Percentiles rank a stretch among this genome's conserved stretches.
These are phyloP conservation scores for Sphecodes monilicornis DNA, from an alignment of 2,888 invertebrate genomes.

Conservation along the genomic window DNA sequence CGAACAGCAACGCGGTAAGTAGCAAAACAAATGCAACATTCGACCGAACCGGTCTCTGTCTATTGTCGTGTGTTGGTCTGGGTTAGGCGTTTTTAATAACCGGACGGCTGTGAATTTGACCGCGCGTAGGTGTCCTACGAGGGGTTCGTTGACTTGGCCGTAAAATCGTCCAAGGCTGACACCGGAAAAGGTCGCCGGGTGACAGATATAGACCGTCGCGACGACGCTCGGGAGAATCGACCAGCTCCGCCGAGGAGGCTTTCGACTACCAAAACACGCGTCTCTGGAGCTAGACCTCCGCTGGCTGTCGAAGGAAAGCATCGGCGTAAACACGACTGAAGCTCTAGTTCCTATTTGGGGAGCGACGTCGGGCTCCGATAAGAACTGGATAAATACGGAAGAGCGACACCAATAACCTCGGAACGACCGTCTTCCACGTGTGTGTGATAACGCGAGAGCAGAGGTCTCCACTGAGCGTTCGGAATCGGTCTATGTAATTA, in stretches of 20 bases:
- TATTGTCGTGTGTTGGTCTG: neutral
- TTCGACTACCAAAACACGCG: neutral
- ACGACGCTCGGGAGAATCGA: slow-evolving; percentile 24
- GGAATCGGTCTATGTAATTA: neutral
- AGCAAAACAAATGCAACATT: slow-evolving; percentile 48
- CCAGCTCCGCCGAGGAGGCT: neutral
- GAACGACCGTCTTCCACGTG: slow-evolving; percentile 50
- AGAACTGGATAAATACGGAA: neutral
- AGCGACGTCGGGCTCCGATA: neutral
- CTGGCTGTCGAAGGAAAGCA: neutral
- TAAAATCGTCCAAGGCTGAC: slow-evolving; percentile 13
- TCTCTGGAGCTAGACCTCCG: neutral
- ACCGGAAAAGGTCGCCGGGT: slow-evolving; percentile 23
- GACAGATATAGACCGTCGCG: slow-evolving; percentile 35
- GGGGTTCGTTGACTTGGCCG: slow-evolving; percentile 39
- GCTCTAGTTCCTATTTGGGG: slow-evolving; percentile 3
- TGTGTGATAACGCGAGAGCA: slow-evolving; percentile 5
- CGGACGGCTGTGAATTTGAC: slow-evolving; percentile 12
- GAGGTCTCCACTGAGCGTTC: neutral
- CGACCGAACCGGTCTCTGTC: neutral
- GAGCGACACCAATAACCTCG: neutral
- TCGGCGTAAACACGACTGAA: neutral
- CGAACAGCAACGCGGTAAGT: slow-evolving; percentile 47
- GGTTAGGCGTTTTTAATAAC: neutral
- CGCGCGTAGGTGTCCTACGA: slow-evolving; percentile 26